Evolutionary conservation across 2,797 vertebrate genomes (phyloP).

Genomic region (Epinephelus awoara): DNA sequence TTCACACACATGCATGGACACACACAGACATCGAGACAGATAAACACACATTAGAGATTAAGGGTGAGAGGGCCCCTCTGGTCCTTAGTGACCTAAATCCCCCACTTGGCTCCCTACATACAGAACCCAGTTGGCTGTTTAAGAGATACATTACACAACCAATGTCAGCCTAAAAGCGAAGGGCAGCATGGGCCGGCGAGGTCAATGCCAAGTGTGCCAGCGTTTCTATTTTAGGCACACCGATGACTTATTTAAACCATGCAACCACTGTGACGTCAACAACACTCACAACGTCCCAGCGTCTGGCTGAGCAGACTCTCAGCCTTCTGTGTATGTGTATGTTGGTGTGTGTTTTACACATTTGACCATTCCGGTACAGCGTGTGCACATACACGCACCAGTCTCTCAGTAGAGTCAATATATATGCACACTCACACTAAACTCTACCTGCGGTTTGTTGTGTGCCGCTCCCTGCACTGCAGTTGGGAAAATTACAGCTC

Average conservation of each 20-base stretch:
- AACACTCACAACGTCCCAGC: constrained; percentile 48
- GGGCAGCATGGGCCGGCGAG: constrained; percentile 39
- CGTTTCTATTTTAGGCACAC: constrained; percentile 77
- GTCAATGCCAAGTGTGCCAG: constrained; percentile 69
- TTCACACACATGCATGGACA: neutral
- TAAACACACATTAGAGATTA: constrained; percentile 15
- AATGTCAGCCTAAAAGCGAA: constrained; percentile 41
- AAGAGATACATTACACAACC: constrained; percentile 40
- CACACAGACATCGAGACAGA: constrained; percentile 17
- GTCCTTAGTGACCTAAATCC: constrained; percentile 45
- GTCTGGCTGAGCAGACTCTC: constrained; percentile 64
- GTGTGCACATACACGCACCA: neutral
- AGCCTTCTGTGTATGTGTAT: constrained; percentile 42
- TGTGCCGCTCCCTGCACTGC: neutral
- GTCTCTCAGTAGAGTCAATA: neutral
- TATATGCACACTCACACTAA: neutral
- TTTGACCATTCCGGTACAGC: neutral
- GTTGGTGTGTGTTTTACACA: constrained; percentile 37
- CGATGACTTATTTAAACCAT: constrained; percentile 84
- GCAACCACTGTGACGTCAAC: constrained; percentile 69
- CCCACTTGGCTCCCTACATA: constrained; percentile 6
- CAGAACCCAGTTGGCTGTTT: constrained; percentile 21
- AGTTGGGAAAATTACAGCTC: constrained; percentile 27
- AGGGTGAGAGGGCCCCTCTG: constrained; percentile 14
- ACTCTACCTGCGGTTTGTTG: constrained; percentile 19